Base-by-base conservation (phyloP, 2,113 vertebrate species). In the Gadus chalcogrammus region DNA sequence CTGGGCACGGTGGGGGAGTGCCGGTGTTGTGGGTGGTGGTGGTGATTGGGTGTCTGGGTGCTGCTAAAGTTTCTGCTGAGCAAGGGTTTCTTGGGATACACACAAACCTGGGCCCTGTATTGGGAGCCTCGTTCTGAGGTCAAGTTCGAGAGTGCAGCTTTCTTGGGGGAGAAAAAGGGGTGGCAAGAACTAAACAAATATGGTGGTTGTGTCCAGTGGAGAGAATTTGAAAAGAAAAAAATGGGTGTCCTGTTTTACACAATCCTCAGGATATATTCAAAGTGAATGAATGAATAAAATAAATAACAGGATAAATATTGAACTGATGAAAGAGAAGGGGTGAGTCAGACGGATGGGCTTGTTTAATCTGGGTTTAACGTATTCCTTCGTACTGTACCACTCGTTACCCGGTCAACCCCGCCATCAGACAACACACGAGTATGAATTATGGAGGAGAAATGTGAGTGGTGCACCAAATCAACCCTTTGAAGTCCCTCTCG, bases 11-110 rank as follows among this genome's bases (percentile, higher is more conserved):
- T 48, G 70, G 28, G 58, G 77, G 22, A 20, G 1, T 9, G 65
- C 17, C 22, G 28, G 16, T 13, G 6, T 35, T 38, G 68, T 74
- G 22, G 38, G 15, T 38, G 11, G 58, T 22, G 11, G 58, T 22
- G 18, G 53, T 63, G 38, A 20, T 38, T 66, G 76, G 79, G 77
- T 70, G 80, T 6, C 31, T 69, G 71, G 72, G 80, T 71, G 48
- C 72, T 74, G 80, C 67, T 81, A 78, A 75, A 79, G 84, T 9
- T 75, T 79, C 67, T 85, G 85, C 86, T 89, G 87, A 91, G 73
- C 72, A 60, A 67, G 81, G 42, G 42, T 12, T 48, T 48, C 42
- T 12, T 9, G 42, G 42, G 73, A 81, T 74, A 73, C 82, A 82
- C 79, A 65, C 31, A 35, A 7, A 35, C 72, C 8, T 71, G 65